phyloP scores from a whole-genome alignment of 2,888 invertebrate species.

The Leptopilina drosophilae region DNA sequence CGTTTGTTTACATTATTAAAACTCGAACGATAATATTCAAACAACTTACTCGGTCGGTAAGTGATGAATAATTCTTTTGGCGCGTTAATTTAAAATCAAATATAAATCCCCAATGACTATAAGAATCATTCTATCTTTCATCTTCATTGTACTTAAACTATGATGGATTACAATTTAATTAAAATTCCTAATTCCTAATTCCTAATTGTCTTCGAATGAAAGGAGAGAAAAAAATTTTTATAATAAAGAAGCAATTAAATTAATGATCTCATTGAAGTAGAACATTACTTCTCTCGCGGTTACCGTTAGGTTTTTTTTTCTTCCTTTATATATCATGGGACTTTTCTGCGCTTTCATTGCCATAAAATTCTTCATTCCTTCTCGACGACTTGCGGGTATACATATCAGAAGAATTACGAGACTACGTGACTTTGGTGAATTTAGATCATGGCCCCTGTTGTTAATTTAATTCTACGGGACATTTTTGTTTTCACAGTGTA shows the following conservation, averaged over 20 bases:
- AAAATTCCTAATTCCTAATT: constrained; percentile 9
- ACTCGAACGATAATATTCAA: too few relatives aligned
- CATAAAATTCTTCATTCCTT: constrained; percentile 29
- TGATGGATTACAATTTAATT: background rate
- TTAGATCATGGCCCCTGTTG: constrained; percentile 30
- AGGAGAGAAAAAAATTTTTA: background rate
- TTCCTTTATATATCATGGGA: constrained; percentile 10
- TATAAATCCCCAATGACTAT: too few relatives aligned
- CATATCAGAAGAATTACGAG: constrained; percentile 32
- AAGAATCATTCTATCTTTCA: too few relatives aligned
- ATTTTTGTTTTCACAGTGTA: constrained; percentile 20
- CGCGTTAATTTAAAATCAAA: too few relatives aligned
- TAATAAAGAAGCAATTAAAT: constrained; percentile 9
- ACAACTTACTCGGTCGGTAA: too few relatives aligned
- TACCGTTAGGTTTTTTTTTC: constrained; percentile 28
- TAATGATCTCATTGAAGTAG: constrained; percentile 8
- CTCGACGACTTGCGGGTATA: background rate
- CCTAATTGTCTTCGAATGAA: background rate
- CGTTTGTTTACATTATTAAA: too few relatives aligned
- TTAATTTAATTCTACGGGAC: constrained; percentile 37
- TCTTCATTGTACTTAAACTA: too few relatives aligned
- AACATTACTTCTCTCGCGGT: constrained; percentile 7
- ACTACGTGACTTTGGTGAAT: constrained; percentile 37
- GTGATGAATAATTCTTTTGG: too few relatives aligned
- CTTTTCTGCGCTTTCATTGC: constrained; percentile 10